phyloP scores from a whole-genome alignment of 2,888 invertebrate genomes.

The Pyralis farinalis region DNA sequence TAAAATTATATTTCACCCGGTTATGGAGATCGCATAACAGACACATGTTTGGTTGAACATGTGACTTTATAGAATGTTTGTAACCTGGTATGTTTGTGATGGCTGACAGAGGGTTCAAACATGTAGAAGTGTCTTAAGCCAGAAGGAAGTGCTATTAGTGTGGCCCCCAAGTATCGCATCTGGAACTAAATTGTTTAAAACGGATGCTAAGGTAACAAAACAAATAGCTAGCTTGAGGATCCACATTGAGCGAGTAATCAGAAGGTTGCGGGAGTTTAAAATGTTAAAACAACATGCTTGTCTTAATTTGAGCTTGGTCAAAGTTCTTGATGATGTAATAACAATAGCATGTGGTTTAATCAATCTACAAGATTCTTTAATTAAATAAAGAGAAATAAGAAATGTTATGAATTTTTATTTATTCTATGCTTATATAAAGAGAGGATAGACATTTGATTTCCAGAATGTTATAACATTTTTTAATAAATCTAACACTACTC shows the following conservation, averaged over 20 bases:
- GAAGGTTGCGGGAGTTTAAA: constrained; percentile 11
- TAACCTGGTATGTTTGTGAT: not conserved
- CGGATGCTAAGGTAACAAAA: constrained; percentile 9
- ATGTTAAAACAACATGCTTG: constrained; percentile 13
- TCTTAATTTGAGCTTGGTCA: not conserved
- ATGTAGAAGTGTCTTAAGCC: constrained; percentile 10
- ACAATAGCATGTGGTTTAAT: constrained; percentile 23
- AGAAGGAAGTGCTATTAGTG: constrained; percentile 9
- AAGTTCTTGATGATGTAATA: constrained; percentile 21
- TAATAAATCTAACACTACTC: constrained; percentile 10
- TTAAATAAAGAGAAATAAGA: constrained; percentile 2
- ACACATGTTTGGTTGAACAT: constrained; percentile 15
- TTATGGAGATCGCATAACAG: constrained; percentile 22
- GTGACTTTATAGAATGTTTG: constrained; percentile 5
- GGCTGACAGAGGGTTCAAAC: constrained; percentile 10
- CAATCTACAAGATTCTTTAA: constrained; percentile 24
- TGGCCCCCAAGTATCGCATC: constrained; percentile 13
- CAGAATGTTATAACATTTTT: constrained; percentile 8
- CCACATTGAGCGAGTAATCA: constrained; percentile 12
- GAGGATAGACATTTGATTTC: constrained; percentile 17
- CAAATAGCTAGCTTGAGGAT: constrained; percentile 12
- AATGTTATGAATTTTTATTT: not conserved
- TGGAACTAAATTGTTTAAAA: constrained; percentile 10
- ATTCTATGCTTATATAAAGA: constrained; percentile 16
- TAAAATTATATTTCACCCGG: constrained; percentile 28